phyloP scores from a whole-genome alignment of 2,888 invertebrate species.

The Lochmaea capreae region DNA sequence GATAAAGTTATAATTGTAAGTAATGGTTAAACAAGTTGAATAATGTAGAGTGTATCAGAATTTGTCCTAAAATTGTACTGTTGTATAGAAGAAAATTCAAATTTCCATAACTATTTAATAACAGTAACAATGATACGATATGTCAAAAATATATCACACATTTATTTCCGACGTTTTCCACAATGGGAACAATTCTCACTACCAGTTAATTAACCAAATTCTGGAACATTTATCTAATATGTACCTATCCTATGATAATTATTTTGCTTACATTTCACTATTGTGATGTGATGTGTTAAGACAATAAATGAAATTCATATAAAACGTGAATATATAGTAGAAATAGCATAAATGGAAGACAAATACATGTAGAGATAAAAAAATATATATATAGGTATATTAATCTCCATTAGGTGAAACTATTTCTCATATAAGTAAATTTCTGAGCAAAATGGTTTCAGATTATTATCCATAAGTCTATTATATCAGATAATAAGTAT shows the following conservation, averaged over 20 bases:
- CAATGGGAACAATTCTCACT: not conserved
- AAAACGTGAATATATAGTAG: not conserved
- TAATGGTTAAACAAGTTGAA: not conserved
- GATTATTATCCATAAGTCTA: no score
- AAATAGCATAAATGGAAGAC: not conserved
- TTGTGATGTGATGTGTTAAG: not conserved
- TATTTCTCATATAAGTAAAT: not conserved
- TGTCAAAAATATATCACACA: not conserved
- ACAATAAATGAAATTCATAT: conserved; percentile 1
- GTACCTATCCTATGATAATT: not conserved
- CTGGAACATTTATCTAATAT: conserved; percentile 1
- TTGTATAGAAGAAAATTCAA: no score
- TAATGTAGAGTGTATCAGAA: not conserved
- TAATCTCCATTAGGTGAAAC: not conserved
- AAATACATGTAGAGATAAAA: not conserved
- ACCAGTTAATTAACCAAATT: not conserved
- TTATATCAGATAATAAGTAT: no score
- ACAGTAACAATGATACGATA: not conserved
- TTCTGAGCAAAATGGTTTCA: no score
- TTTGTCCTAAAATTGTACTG: not conserved
- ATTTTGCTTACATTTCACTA: conserved; percentile 1
- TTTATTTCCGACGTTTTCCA: not conserved
- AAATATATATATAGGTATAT: not conserved
- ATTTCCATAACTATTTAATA: no score
- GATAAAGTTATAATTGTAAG: not conserved